These are phyloP conservation scores for Tapirus terrestris DNA, from an alignment of 2,113 vertebrate genomes.

Conservation along the genomic window DNA sequence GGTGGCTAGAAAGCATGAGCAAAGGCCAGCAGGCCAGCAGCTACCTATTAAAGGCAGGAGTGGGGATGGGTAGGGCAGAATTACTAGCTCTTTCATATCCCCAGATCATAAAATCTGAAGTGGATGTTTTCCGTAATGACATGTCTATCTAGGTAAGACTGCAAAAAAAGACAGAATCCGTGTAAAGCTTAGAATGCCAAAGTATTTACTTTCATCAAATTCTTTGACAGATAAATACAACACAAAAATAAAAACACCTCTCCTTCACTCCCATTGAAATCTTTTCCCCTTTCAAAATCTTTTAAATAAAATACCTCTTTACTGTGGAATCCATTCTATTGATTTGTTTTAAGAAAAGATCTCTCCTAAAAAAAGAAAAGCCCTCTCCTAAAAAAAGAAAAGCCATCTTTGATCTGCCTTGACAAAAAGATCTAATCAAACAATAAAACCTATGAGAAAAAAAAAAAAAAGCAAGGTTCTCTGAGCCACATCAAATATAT, in stretches of 20 bases:
- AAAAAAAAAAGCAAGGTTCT: conserved; percentile 49
- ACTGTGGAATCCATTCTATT: conserved; percentile 67
- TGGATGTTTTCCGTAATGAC: not conserved
- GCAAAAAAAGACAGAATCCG: too few relatives aligned
- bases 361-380: conserved; percentile 74
- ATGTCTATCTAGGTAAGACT: not conserved
- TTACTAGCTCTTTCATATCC: too few relatives aligned
- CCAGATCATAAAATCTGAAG: not conserved
- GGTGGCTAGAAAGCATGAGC: not conserved
- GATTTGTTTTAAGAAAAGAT: conserved; percentile 79
- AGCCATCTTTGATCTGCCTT: conserved; percentile 82
- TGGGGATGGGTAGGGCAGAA: accelerated
- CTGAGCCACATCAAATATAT: conserved; percentile 83
- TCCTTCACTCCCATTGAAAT: conserved; percentile 63
- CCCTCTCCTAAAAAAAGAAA: conserved; percentile 72
- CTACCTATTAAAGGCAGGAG: not conserved
- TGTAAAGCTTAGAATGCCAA: too few relatives aligned
- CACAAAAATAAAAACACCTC: conserved; percentile 59
- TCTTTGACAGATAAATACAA: conserved; percentile 73
- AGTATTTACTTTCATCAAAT: not conserved
- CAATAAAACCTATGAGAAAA: conserved; percentile 75
- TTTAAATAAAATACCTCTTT: conserved; percentile 69
- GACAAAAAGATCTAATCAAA: conserved; percentile 85
- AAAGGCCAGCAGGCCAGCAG: not conserved
- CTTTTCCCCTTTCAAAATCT: conserved; percentile 71